These are phyloP conservation scores for Psettodes erumei DNA, from an alignment of 2,113 vertebrate genomes.

Conservation along the genomic window DNA sequence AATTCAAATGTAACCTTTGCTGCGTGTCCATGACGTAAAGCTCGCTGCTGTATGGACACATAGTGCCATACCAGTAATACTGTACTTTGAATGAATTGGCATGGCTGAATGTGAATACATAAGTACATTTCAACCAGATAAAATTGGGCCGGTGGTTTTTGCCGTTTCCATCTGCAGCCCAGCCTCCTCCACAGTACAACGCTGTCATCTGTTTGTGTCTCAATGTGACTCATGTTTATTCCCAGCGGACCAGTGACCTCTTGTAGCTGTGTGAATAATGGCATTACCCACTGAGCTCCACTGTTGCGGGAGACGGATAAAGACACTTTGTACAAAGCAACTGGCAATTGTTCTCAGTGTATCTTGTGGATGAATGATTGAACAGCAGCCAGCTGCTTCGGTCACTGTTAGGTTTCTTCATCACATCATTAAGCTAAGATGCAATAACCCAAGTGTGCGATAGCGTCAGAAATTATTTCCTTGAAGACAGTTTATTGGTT, in stretches of 20 bases:
- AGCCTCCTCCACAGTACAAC: constrained; percentile 44
- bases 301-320: constrained; percentile 29
- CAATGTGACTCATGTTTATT: constrained; percentile 59
- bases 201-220: constrained; percentile 40
- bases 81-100: constrained; percentile 9
- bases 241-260: constrained; percentile 55
- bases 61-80: not conserved
- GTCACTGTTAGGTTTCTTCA: not conserved
- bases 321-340: constrained; percentile 27
- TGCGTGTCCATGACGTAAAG: not conserved
- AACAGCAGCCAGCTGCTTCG: not conserved
- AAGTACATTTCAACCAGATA: constrained; percentile 29
- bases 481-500: not conserved
- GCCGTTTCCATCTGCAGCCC: constrained; percentile 13
- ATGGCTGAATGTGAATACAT: constrained; percentile 19
- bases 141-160: constrained; percentile 7
- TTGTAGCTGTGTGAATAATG: constrained; percentile 43
- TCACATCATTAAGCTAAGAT: not conserved
- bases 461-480: not conserved
- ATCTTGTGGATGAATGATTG: constrained; percentile 3
- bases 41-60: not conserved
- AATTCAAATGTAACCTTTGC: constrained; percentile 62
- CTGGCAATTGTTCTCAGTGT: constrained; percentile 2
- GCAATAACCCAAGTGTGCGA: no score
- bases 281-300: constrained; percentile 27